phyloP scores from a whole-genome alignment of 2,113 vertebrate genomes.

The Macquaria australasica region DNA sequence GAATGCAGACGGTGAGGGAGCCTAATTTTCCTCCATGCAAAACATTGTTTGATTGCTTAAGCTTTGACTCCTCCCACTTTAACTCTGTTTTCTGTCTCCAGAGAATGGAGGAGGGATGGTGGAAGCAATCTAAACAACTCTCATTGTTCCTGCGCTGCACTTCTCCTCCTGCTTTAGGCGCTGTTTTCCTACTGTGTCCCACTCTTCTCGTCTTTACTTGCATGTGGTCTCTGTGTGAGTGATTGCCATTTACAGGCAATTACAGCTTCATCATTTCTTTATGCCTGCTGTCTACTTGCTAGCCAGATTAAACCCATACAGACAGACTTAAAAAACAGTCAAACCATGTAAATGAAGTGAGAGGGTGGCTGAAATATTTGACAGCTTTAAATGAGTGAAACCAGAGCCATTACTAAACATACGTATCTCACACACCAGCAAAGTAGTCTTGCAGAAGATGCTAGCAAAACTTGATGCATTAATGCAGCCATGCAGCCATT shows the following conservation, averaged over 20 bases:
- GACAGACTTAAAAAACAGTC: not conserved
- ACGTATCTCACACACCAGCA: not conserved
- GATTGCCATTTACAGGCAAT: conserved; percentile 36
- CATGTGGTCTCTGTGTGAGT: conserved; percentile 38
- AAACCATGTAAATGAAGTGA: conserved; percentile 18
- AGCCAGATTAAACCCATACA: conserved; percentile 28
- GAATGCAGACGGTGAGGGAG: conserved; percentile 13
- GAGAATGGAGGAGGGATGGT: not conserved
- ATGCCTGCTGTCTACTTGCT: not conserved
- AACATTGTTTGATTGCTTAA: conserved; percentile 57
- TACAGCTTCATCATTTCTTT: conserved; percentile 7
- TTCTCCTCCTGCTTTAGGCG: conserved; percentile 24
- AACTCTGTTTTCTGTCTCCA: conserved; percentile 4
- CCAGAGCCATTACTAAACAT: not conserved
- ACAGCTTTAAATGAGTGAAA: conserved; percentile 19
- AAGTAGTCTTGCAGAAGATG: not conserved
- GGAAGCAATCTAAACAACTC: conserved; percentile 24
- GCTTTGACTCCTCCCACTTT: conserved; percentile 27
- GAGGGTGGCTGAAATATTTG: conserved; percentile 9
- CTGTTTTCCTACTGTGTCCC: conserved; percentile 19
- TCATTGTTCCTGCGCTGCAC: conserved; percentile 9
- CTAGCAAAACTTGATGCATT: not conserved
- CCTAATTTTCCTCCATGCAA: conserved; percentile 53
- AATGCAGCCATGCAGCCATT: conserved; percentile 13
- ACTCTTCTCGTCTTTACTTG: conserved; percentile 2